Percentiles rank a stretch among this genome's conserved stretches.
phyloP scores from a whole-genome alignment of 2,888 invertebrate genomes.

The Eustalomyia histrio region DNA sequence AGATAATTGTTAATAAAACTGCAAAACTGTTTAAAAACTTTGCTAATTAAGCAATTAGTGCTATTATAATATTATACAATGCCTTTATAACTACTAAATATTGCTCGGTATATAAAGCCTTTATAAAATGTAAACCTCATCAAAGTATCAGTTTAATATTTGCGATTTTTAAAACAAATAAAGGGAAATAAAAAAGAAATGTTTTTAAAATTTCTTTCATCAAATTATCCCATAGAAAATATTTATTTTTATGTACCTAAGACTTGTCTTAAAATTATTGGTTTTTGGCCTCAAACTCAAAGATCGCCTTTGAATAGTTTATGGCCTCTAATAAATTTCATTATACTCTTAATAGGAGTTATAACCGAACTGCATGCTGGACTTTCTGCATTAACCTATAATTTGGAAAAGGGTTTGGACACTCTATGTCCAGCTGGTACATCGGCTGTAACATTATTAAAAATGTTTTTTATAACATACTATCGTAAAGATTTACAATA shows the following conservation, averaged over 20 bases:
- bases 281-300: slow-evolving; percentile 70
- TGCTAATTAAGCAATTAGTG: background rate
- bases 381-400: background rate
- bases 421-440: slow-evolving; percentile 73
- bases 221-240: slow-evolving; percentile 62
- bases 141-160: background rate
- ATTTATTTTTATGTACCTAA: slow-evolving; percentile 72
- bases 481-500: slow-evolving; percentile 68
- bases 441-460: slow-evolving; percentile 73
- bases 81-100: background rate
- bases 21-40: background rate
- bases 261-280: slow-evolving; percentile 69
- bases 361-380: slow-evolving; percentile 72
- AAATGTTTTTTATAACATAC: slow-evolving; percentile 70
- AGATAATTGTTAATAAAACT: background rate
- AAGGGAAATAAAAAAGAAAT: slow-evolving; percentile 32
- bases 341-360: slow-evolving; percentile 71
- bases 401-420: slow-evolving; percentile 69
- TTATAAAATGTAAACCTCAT: background rate
- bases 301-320: slow-evolving; percentile 3
- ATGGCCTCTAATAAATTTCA: slow-evolving; percentile 67
- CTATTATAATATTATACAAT: background rate
- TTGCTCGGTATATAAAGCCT: background rate
- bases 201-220: slow-evolving; percentile 67
- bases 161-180: background rate